phyloP scores from a whole-genome alignment of 2,888 invertebrate species.

The Anorthoa munda region DNA sequence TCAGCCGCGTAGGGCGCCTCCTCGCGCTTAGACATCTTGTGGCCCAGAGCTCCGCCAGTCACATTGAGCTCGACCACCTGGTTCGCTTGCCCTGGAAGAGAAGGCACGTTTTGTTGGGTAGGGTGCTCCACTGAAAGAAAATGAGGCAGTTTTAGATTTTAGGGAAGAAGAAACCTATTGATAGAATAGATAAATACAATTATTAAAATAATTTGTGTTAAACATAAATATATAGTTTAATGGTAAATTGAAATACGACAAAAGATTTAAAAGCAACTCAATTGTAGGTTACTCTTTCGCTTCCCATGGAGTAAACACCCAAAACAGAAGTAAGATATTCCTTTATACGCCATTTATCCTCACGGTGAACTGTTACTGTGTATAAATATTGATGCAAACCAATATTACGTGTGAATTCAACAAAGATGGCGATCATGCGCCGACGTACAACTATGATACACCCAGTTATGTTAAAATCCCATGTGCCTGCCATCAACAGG shows the following conservation, averaged over 20 bases:
- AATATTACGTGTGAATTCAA: no score
- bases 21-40: slow-evolving; percentile 95
- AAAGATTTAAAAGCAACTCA: slow-evolving; percentile 17
- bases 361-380: no score
- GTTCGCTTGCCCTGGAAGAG: slow-evolving; percentile 90
- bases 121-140: slow-evolving; percentile 59
- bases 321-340: no score
- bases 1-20: slow-evolving; percentile 96
- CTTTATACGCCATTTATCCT: no score
- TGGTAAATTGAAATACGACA: background rate
- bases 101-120: slow-evolving; percentile 54
- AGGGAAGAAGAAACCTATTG: slow-evolving; percentile 23
- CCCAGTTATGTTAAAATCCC: no score
- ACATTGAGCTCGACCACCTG: slow-evolving; percentile 92
- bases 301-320: no score
- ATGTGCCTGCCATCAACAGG: no score
- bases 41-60: slow-evolving; percentile 95
- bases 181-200: background rate
- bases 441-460: no score
- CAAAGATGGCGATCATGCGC: no score
- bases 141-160: slow-evolving; percentile 42
- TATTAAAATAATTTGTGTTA: background rate
- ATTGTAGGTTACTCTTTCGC: background rate
- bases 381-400: no score
- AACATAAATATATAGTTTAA: background rate